Percentiles rank a stretch among this genome's conserved stretches.
Evolutionary conservation across 64 coral and sea anemone species (phyloP).

Genomic region (Actinia equina): DNA sequence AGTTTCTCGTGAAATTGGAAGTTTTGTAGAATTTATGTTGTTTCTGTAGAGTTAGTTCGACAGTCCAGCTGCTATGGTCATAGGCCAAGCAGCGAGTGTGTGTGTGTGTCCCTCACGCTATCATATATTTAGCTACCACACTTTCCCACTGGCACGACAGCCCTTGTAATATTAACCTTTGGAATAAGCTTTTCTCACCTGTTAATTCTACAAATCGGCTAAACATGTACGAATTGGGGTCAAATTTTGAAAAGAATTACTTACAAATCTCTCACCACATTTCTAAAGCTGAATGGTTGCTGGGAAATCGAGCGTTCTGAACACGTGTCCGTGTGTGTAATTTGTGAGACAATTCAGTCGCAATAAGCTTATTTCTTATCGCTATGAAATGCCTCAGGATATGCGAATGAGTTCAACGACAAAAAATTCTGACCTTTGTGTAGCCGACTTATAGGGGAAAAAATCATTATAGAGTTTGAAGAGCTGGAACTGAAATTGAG

Average conservation of each 20-base stretch:
- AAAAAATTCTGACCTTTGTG: constrained; percentile 28
- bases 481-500: not conserved
- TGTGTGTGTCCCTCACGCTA: not conserved
- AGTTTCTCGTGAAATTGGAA: not conserved
- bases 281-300: constrained; percentile 45
- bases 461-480: not conserved
- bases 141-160: not conserved
- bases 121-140: not conserved
- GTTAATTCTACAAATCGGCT: not conserved
- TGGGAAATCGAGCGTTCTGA: constrained; percentile 48
- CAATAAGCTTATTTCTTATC: constrained; percentile 71
- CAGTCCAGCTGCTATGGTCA: not conserved
- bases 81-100: not conserved
- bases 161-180: not conserved
- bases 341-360: constrained; percentile 48
- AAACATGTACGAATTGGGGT: constrained; percentile 12
- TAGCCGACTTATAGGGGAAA: not conserved
- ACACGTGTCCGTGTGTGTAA: constrained; percentile 77
- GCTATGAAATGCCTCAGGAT: constrained; percentile 85
- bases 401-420: constrained; percentile 75
- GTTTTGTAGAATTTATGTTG: not conserved
- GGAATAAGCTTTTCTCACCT: not conserved
- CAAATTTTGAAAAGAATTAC: constrained; percentile 48
- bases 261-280: constrained; percentile 34
- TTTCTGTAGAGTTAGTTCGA: not conserved